These are phyloP conservation scores for Lerema accius DNA, from an alignment of 1,140 invertebrate genomes.

Conservation along the genomic window DNA sequence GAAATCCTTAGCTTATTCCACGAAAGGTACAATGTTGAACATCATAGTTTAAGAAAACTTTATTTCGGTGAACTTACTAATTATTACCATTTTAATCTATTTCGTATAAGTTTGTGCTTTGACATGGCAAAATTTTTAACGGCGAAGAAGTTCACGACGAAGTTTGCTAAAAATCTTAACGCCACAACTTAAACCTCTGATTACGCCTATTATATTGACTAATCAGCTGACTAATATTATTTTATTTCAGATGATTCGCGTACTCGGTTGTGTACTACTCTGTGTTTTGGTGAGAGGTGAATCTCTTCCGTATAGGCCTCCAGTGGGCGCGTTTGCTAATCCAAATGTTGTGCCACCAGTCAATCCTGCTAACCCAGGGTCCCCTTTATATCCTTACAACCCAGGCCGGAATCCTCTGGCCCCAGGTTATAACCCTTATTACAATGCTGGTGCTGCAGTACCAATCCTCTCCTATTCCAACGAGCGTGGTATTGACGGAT, in stretches of 20 bases:
- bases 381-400: slow-evolving; percentile 4
- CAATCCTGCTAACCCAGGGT: slow-evolving; percentile 3
- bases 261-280: slow-evolving; percentile 9
- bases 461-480: slow-evolving; percentile 71
- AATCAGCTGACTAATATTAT: too few relatives aligned
- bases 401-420: slow-evolving; percentile 32
- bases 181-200: too few relatives aligned
- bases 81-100: too few relatives aligned
- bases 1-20: too few relatives aligned
- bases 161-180: too few relatives aligned
- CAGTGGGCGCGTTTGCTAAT: neutral
- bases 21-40: too few relatives aligned
- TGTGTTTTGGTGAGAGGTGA: slow-evolving; percentile 19
- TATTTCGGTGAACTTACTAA: too few relatives aligned
- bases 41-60: too few relatives aligned
- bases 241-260: slow-evolving; percentile 40
- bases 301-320: neutral
- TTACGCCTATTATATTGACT: too few relatives aligned
- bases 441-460: slow-evolving; percentile 52
- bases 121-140: too few relatives aligned
- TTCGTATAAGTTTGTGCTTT: too few relatives aligned
- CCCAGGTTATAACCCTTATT: slow-evolving; percentile 52
- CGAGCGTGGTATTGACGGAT: slow-evolving; percentile 65
- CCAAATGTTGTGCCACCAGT: slow-evolving; percentile 3
- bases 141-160: too few relatives aligned